Conservation (phyloP, 2,888 invertebrate species). For the Lissonota sp. region DNA sequence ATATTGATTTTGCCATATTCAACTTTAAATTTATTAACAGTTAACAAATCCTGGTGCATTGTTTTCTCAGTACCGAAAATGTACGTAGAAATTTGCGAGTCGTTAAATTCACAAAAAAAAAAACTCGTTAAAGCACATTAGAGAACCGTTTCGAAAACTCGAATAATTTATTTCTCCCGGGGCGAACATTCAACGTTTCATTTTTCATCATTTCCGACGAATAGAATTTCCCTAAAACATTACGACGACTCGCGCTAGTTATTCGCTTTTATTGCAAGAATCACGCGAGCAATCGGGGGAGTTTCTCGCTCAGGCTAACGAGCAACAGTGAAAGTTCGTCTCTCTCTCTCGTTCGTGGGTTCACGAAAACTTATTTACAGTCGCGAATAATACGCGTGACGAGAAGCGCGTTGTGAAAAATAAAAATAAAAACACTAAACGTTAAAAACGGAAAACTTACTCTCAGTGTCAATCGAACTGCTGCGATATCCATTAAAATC, state of each 20-base stretch:
- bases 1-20: no score
- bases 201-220: not conserved
- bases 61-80: not conserved
- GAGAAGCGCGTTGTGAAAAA: slow-evolving; percentile 21
- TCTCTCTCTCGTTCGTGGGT: slow-evolving; percentile 15
- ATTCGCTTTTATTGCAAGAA: slow-evolving; percentile 49
- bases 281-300: slow-evolving; percentile 33
- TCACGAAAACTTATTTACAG: not conserved
- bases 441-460: slow-evolving; percentile 46
- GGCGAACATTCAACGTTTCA: slow-evolving; percentile 35
- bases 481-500: slow-evolving; percentile 63
- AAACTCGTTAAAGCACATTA: slow-evolving; percentile 31
- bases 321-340: slow-evolving; percentile 60
- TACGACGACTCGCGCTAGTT: not conserved
- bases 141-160: slow-evolving; percentile 41
- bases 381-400: slow-evolving; percentile 24
- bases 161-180: slow-evolving; percentile 52
- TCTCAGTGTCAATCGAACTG: slow-evolving; percentile 38
- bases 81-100: slow-evolving; percentile 8
- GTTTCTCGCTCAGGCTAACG: slow-evolving; percentile 60
- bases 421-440: not conserved
- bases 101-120: slow-evolving; percentile 46
- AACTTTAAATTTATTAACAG: no score
- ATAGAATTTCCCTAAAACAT: no score
- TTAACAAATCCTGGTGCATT: no score